Evolutionary conservation across 2,888 invertebrate genomes (phyloP).

Genomic region (Antheraea assamensis): DNA sequence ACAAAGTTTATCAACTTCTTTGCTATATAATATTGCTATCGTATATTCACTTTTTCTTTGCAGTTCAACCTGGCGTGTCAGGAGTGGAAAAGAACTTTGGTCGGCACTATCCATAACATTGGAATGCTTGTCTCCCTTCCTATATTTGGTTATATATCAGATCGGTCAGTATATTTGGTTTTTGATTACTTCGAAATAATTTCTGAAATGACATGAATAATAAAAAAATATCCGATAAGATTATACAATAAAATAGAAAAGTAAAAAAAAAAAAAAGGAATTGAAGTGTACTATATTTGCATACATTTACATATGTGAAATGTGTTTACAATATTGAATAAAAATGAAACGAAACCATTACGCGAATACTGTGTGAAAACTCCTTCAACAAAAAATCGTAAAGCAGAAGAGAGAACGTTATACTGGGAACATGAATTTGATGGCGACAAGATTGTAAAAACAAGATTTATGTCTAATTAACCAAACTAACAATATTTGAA

Average conservation of each 20-base stretch:
- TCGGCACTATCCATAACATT: constrained; percentile 88
- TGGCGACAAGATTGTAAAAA: background rate
- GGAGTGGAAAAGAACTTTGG: constrained; percentile 88
- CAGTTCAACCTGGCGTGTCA: constrained; percentile 79
- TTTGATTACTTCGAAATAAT: background rate
- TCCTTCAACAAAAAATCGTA: background rate
- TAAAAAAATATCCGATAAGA: background rate
- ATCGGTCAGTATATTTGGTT: constrained; percentile 66
- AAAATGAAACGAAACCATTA: background rate
- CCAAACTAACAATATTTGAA: background rate
- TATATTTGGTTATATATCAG: constrained; percentile 87
- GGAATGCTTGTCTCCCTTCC: constrained; percentile 88
- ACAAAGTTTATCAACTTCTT: background rate
- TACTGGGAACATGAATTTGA: background rate
- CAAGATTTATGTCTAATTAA: background rate
- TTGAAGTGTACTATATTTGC: background rate
- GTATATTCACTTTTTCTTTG: background rate
- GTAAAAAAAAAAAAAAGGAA: background rate
- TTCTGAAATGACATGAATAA: background rate
- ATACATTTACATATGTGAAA: background rate
- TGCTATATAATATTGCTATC: background rate
- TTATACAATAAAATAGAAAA: background rate
- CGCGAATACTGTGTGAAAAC: background rate
- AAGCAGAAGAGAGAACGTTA: background rate
- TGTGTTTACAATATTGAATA: background rate